Evolutionary conservation across 2,888 invertebrate genomes (phyloP), one percentile per base, ranked within the genome.

Genomic region (Helicoverpa assulta): DNA sequence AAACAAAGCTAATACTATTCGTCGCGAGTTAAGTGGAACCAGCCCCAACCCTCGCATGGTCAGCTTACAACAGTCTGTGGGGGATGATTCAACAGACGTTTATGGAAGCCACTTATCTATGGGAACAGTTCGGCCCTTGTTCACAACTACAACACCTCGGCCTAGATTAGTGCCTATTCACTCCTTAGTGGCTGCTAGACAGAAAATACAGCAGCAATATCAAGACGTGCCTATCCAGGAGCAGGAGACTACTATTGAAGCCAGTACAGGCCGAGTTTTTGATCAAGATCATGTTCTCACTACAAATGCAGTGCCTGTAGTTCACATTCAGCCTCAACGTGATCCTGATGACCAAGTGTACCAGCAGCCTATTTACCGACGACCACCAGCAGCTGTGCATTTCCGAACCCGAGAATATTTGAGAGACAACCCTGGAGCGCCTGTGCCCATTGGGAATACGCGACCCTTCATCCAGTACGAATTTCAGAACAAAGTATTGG

Each of bases 11-110:
- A 97, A 97, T 83, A 94, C 96, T 0, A 90, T 97, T 29, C 94
- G 97, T 66, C 93, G 97, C 52, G 97, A 97, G 83, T 89, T 97
- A 43, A 92, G 96, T 59, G 96, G 96, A 62, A 96, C 96, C n/a
- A 92, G 95, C 56, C 89, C 93, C 0, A 95, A 96, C 72, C 96
- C 97, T 63, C 96, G 96, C 73, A 94, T 97, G 91, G 87, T 96
- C 21, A 96, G 90, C 51, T 86, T 96, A 12, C 96, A 96, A 79
- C 97, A 97, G 85, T 96, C 96, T 0, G 92, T 95, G 21, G 97
- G 96, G 14, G 97, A 97, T 79, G 97, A 97, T 85, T 96, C 96
- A 5, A 96, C 97, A 2, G 97, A 97, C 82, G 97, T 97, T 0
- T 97, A 97, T 78, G 97, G 97, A 43, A 96, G 96, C 47, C 96